Conservation (phyloP, 1,140 invertebrate genomes). For the Hylyphantes graminicola region DNA sequence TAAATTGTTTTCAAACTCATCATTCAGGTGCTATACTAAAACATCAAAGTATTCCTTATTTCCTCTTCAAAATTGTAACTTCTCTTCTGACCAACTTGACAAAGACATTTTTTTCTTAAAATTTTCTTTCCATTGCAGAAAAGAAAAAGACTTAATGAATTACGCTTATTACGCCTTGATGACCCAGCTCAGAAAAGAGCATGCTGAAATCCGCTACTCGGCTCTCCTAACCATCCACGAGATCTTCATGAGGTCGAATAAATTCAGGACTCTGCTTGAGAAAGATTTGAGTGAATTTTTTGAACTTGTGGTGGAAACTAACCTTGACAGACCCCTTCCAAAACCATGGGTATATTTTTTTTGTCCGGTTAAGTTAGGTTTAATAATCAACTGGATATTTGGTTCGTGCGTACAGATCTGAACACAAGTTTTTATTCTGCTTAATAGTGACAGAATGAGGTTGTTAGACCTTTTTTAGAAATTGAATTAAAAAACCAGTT, state of each 20-base stretch:
- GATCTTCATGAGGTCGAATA: slow-evolving; percentile 72
- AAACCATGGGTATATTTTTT: slow-evolving; percentile 66
- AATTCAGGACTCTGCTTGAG: slow-evolving; percentile 71
- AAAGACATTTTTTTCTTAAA: not conserved
- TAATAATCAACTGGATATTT: too few relatives aligned
- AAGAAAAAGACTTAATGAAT: slow-evolving; percentile 70
- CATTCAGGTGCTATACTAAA: too few relatives aligned
- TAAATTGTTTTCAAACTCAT: too few relatives aligned
- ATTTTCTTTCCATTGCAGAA: slow-evolving; percentile 67
- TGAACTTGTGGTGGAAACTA: slow-evolving; percentile 69
- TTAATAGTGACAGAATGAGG: too few relatives aligned
- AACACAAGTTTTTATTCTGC: too few relatives aligned
- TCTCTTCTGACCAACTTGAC: too few relatives aligned
- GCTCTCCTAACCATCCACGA: slow-evolving; percentile 72
- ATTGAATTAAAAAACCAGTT: too few relatives aligned
- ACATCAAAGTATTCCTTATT: too few relatives aligned
- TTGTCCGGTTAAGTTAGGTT: too few relatives aligned
- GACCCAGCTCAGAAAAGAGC: slow-evolving; percentile 70
- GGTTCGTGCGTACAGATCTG: too few relatives aligned
- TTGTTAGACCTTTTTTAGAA: too few relatives aligned
- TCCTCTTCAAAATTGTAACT: too few relatives aligned
- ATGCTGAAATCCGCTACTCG: slow-evolving; percentile 73
- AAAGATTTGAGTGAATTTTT: slow-evolving; percentile 70
- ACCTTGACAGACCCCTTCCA: slow-evolving; percentile 69
- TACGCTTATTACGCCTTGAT: slow-evolving; percentile 69